These are phyloP conservation scores for Myodes glareolus DNA, from an alignment of 2,113 vertebrate genomes.

Conservation along the genomic window DNA sequence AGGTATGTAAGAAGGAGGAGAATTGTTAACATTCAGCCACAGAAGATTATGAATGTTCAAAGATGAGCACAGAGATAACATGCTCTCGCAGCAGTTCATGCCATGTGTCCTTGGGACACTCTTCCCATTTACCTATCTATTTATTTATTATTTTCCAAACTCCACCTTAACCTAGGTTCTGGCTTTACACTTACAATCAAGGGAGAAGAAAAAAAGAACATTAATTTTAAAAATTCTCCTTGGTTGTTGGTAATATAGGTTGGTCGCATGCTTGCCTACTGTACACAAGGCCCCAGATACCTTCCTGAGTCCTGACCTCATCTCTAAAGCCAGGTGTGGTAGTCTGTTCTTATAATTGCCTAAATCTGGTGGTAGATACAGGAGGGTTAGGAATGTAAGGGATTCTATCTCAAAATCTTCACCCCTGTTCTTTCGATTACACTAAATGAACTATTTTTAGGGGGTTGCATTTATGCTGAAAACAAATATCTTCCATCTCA, in stretches of 20 bases:
- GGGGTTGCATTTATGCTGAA: background rate
- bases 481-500: background rate
- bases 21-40: background rate
- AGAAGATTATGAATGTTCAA: background rate
- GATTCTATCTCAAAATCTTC: background rate
- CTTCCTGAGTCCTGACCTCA: background rate
- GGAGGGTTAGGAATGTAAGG: background rate
- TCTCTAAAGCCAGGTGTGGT: background rate
- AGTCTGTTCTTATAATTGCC: background rate
- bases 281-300: background rate
- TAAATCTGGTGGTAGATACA: background rate
- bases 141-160: background rate
- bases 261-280: background rate
- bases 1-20: background rate
- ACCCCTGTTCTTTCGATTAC: background rate
- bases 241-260: background rate
- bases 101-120: background rate
- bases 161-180: background rate
- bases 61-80: background rate
- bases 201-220: background rate
- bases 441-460: background rate
- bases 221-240: background rate
- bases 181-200: background rate
- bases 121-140: background rate
- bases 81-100: background rate